phyloP scores from a whole-genome alignment of 2,113 vertebrate species.

The Onychostruthus taczanowskii region DNA sequence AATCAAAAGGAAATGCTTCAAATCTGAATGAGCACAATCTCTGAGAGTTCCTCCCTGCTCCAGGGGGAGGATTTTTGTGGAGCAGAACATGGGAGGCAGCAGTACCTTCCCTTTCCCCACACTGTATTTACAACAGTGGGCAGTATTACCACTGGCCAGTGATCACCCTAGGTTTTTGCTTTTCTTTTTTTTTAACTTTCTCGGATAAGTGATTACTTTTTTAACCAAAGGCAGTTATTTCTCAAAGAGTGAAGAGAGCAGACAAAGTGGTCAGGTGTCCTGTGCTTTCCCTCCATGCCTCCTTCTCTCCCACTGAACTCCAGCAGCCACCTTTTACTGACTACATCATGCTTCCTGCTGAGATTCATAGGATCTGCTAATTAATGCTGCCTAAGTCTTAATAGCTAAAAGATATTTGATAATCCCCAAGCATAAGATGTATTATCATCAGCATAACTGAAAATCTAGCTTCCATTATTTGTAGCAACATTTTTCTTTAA shows the following conservation, averaged over 20 bases:
- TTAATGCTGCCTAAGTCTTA: not conserved
- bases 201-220: not conserved
- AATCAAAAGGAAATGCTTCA: not conserved
- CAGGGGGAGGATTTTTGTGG: not conserved
- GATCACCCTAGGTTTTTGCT: fast-evolving
- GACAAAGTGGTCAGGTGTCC: not conserved
- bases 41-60: not conserved
- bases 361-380: not conserved
- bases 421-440: not conserved
- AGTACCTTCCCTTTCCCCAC: not conserved
- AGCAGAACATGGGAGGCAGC: not conserved
- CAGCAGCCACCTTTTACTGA: not conserved
- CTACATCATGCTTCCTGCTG: not conserved
- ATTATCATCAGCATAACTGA: not conserved
- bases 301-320: not conserved
- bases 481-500: not conserved
- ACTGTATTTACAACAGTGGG: fast-evolving
- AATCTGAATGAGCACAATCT: not conserved
- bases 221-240: not conserved
- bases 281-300: not conserved
- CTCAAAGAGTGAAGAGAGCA: not conserved
- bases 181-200: not conserved
- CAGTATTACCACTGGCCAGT: not conserved
- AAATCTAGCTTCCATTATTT: not conserved
- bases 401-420: not conserved